These are phyloP conservation scores for Microhierax caerulescens DNA, from an alignment of 2,797 vertebrate species.

Conservation along the genomic window DNA sequence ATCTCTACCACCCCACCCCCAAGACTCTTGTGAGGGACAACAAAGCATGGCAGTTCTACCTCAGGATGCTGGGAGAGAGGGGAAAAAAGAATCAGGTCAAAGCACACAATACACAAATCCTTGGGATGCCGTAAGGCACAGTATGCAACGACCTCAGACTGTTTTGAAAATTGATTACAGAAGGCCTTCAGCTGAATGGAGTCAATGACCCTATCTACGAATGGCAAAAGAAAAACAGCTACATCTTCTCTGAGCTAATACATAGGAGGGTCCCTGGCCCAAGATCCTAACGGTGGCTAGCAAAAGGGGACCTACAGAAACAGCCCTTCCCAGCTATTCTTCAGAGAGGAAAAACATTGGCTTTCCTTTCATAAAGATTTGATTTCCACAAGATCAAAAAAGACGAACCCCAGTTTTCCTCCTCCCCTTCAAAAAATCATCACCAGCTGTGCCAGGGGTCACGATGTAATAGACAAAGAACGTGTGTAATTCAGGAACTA, in stretches of 20 bases:
- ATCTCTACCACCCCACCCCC: not conserved
- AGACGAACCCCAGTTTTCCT: not conserved
- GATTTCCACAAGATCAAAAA: not conserved
- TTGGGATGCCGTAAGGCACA: conserved; percentile 13
- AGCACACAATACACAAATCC: conserved; percentile 45
- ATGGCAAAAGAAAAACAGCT: not conserved
- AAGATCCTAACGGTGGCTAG: not conserved
- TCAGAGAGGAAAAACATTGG: not conserved
- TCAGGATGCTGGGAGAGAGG: conserved; percentile 16
- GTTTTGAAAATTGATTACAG: conserved; percentile 54
- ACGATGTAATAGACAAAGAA: conserved; percentile 22
- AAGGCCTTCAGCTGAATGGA: conserved; percentile 53
- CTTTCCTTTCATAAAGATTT: not conserved
- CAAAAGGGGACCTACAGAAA: not conserved
- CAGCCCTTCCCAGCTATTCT: not conserved
- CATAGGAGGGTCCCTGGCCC: not conserved
- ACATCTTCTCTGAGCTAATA: not conserved
- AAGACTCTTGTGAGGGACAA: not conserved
- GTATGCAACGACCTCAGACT: conserved; percentile 41
- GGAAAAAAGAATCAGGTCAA: conserved; percentile 48
- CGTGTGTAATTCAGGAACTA: conserved; percentile 30
- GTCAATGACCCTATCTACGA: conserved; percentile 35
- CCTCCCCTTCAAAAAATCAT: not conserved
- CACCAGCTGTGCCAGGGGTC: conserved; percentile 43
- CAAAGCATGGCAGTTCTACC: conserved; percentile 15